Conservation (phyloP, 2,113 vertebrate genomes). For the Pseudopodoces humilis region DNA sequence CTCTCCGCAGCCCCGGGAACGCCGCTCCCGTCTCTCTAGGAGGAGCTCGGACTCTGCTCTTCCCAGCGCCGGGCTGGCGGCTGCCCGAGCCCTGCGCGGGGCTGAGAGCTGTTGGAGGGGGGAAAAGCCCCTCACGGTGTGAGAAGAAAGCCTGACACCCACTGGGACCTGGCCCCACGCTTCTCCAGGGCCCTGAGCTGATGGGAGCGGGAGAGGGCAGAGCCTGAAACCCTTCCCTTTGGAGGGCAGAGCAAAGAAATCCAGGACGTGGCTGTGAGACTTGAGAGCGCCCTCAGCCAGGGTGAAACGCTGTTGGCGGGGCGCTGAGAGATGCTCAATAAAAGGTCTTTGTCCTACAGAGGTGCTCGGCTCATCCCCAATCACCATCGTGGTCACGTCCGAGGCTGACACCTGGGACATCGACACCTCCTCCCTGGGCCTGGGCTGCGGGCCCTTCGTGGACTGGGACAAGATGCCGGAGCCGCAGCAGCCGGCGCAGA, state of each 20-base stretch:
- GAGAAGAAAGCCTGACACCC: neutral
- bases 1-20: neutral
- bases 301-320: neutral
- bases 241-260: neutral
- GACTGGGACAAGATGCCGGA: conserved; percentile 83
- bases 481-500: conserved; percentile 21
- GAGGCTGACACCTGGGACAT: conserved; percentile 80
- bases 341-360: conserved; percentile 48
- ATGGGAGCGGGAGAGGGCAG: neutral
- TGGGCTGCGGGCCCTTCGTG: conserved; percentile 81
- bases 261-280: neutral
- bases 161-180: rapidly evolving
- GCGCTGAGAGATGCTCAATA: neutral
- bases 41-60: conserved; percentile 24
- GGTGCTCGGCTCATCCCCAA: conserved; percentile 43
- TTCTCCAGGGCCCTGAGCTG: neutral
- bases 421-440: conserved; percentile 51
- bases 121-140: neutral
- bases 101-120: neutral
- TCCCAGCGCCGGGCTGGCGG: neutral
- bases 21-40: neutral
- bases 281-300: rapidly evolving
- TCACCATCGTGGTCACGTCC: conserved; percentile 76
- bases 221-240: neutral
- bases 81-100: neutral